Percentiles rank a stretch among this genome's conserved stretches.
Evolutionary conservation across 2,797 vertebrate species (phyloP).

Genomic region (Muscicapa striata): DNA sequence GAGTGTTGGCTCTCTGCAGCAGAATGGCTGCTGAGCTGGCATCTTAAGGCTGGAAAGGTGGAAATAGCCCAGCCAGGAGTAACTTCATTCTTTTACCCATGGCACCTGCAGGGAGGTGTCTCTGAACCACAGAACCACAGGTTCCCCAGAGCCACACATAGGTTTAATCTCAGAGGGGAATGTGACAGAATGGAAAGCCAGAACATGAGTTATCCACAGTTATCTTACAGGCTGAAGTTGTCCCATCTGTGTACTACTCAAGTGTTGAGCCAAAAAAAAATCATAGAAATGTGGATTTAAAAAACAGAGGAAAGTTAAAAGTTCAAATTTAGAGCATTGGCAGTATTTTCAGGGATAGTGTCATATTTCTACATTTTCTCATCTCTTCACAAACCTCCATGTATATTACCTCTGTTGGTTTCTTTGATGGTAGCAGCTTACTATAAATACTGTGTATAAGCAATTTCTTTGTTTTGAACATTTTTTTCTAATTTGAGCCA

Average conservation of each 20-base stretch:
- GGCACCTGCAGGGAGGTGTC: neutral
- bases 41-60: neutral
- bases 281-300: neutral
- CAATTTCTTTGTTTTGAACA: neutral
- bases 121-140: neutral
- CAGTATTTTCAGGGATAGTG: neutral
- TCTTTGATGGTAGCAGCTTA: neutral
- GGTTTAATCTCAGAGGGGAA: neutral
- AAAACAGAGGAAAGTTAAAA: neutral
- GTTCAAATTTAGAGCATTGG: neutral
- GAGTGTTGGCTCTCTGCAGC: rapidly evolving
- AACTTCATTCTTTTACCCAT: neutral
- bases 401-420: neutral
- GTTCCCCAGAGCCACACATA: neutral
- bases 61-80: neutral
- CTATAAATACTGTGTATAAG: neutral
- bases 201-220: neutral
- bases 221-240: neutral
- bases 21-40: neutral
- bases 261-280: neutral
- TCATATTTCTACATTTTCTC: neutral
- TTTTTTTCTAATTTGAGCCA: neutral
- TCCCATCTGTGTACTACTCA: neutral
- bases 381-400: neutral
- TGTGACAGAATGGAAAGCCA: neutral